Base-by-base conservation (phyloP, 2,797 vertebrate species). In the Orestias chungarensis region DNA sequence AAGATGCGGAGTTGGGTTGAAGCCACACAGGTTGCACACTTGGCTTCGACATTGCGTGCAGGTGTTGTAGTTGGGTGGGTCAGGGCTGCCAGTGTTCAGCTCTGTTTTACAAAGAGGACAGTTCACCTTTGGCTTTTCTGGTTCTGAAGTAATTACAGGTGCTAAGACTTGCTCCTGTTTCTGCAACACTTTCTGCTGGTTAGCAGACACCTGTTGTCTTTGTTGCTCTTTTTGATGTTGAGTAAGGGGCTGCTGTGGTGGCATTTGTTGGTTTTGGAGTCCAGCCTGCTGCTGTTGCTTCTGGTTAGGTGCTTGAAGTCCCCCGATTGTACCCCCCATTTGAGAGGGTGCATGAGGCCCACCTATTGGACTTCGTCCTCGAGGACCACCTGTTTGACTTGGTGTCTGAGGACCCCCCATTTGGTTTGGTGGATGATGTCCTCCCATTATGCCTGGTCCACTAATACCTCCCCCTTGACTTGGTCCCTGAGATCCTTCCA, bases 21-120 rank as follows among this genome's bases (percentile, higher is more conserved):
- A 99, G 88, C 98, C 98, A 57, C 98, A 99, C 84, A 97, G 93
- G 92, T 97, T 99, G 91, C 98, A 99, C 91, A 99, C 98, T 92
- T 96, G 96, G 79, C 93, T 95, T 69, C 90, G 95, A 90, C 98
- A 99, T 90, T 96, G 95, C 0, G 98, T 99, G 79, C 98, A 99
- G 81, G 93, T 94, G 86, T 97, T 98, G 90, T 97, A 97, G 93
- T 99, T 99, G 70, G 95, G 94, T 0, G 95, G 93, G 69, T 96
- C 95, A 0, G 90, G 57, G 66, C 94, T 94, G 83, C 95, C 94
- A 82, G 97, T 91, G 2, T 97, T 98, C 87, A 99, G 95, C 89
- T 96, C 95, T 0, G 96, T 96, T 93, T 99, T 98, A 92, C 98
- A 99, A 82, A 99, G 95, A 25, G 98, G 98, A 91, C 98, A 99